Evolutionary conservation across 1,140 invertebrate species (phyloP).

Genomic region (Trichoplusia ni): DNA sequence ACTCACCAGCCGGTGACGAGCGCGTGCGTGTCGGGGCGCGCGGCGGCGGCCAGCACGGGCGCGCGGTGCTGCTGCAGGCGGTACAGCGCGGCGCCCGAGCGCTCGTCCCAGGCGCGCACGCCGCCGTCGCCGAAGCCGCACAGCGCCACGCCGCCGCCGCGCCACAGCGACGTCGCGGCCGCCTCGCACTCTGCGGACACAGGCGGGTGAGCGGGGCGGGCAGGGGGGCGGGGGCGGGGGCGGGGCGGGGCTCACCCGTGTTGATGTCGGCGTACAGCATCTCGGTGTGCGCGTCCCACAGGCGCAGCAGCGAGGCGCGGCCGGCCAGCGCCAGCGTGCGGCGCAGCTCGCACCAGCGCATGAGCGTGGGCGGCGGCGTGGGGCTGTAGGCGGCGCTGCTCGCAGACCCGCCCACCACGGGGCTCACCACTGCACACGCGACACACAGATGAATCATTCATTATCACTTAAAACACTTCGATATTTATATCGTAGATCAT

Average conservation of each 20-base stretch:
- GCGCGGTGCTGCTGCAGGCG: constrained; percentile 44
- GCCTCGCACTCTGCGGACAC: constrained; percentile 48
- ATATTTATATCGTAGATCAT: too few species aligned
- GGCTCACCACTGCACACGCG: neutral
- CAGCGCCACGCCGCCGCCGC: constrained; percentile 40
- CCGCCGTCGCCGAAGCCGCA: constrained; percentile 80
- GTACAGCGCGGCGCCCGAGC: constrained; percentile 32
- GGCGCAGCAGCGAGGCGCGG: constrained; percentile 86
- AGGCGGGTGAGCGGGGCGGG: too few species aligned
- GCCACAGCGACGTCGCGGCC: constrained; percentile 51
- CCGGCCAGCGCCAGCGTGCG: constrained; percentile 87
- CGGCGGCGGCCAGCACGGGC: constrained; percentile 59
- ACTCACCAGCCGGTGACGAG: constrained; percentile 64
- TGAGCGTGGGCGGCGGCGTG: constrained; percentile 49
- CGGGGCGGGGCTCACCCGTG: constrained; percentile 82
- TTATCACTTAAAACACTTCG: too few species aligned
- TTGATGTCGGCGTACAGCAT: constrained; percentile 89
- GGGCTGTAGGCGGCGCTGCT: constrained; percentile 26
- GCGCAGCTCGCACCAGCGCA: constrained; percentile 51
- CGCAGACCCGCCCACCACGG: constrained; percentile 22
- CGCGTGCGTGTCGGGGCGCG: constrained; percentile 45
- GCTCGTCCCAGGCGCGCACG: constrained; percentile 79
- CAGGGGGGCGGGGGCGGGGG: too few species aligned
- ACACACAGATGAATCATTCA: too few species aligned
- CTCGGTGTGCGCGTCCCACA: constrained; percentile 95